Percentiles rank a stretch among this genome's conserved stretches.
Evolutionary conservation across 2,113 vertebrate species (phyloP).

Genomic region (Clarias macrocephalus): DNA sequence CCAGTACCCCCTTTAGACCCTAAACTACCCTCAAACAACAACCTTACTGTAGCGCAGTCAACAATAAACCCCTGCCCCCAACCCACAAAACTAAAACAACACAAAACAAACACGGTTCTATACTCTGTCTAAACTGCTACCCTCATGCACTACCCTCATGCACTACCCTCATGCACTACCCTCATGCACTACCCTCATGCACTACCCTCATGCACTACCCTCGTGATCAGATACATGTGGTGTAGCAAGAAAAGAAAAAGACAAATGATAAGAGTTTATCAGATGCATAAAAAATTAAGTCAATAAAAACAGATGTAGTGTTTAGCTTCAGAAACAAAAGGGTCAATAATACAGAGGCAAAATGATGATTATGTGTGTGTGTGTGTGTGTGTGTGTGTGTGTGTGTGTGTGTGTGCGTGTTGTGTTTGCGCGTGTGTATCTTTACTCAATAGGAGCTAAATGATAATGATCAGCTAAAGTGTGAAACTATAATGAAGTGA

Average conservation of each 20-base stretch:
- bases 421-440: slow-evolving; percentile 10
- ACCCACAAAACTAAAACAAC: too few relatives aligned
- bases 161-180: neutral
- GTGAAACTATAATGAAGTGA: slow-evolving; percentile 53
- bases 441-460: slow-evolving; percentile 52
- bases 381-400: slow-evolving; percentile 13
- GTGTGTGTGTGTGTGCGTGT: slow-evolving; percentile 26
- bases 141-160: neutral
- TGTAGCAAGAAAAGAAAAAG: neutral
- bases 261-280: neutral
- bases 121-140: too few relatives aligned
- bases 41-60: neutral
- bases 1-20: too few relatives aligned
- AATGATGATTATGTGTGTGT: neutral
- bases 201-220: neutral
- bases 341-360: neutral
- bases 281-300: neutral
- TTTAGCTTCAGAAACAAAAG: neutral
- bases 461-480: slow-evolving; percentile 48
- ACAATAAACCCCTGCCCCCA: too few relatives aligned
- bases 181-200: neutral
- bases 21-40: neutral
- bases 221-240: too few relatives aligned
- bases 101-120: too few relatives aligned
- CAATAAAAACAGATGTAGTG: neutral